Evolutionary conservation across 2,888 invertebrate genomes (phyloP).

Genomic region (Phlogophora meticulosa): DNA sequence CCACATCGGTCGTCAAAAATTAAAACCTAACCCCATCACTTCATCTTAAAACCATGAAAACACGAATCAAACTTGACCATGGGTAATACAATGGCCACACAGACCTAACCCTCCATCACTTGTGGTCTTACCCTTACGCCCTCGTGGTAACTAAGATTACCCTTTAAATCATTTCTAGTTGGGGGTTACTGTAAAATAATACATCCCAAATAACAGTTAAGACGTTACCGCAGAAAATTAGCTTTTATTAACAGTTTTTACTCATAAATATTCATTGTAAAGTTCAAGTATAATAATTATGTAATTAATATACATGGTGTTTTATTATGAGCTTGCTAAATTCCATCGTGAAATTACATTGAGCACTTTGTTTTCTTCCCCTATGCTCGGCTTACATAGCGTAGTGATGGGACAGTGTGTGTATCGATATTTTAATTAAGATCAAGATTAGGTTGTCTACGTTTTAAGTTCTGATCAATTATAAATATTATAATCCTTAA

Average conservation of each 20-base stretch:
- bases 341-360: slow-evolving; percentile 77
- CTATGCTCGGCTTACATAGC: slow-evolving; percentile 81
- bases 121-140: slow-evolving; percentile 50
- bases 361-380: slow-evolving; percentile 80
- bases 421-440: slow-evolving; percentile 61
- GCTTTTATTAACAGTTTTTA: slow-evolving; percentile 17
- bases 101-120: slow-evolving; percentile 45
- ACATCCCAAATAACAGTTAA: background rate
- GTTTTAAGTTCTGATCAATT: too few species aligned
- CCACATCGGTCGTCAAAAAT: too few species aligned
- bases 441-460: background rate
- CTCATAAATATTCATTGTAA: slow-evolving; percentile 47
- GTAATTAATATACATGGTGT: slow-evolving; percentile 62
- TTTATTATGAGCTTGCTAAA: slow-evolving; percentile 71
- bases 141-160: slow-evolving; percentile 59
- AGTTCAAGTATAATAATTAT: slow-evolving; percentile 56
- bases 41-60: slow-evolving; percentile 38
- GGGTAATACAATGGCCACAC: slow-evolving; percentile 19
- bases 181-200: slow-evolving; percentile 19
- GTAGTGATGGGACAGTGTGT: slow-evolving; percentile 53
- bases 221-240: background rate
- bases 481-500: too few species aligned
- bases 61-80: slow-evolving; percentile 47
- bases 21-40: background rate
- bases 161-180: slow-evolving; percentile 65